phyloP scores from a whole-genome alignment of 2,797 vertebrate species.

The Mormyrops boulengeri region DNA sequence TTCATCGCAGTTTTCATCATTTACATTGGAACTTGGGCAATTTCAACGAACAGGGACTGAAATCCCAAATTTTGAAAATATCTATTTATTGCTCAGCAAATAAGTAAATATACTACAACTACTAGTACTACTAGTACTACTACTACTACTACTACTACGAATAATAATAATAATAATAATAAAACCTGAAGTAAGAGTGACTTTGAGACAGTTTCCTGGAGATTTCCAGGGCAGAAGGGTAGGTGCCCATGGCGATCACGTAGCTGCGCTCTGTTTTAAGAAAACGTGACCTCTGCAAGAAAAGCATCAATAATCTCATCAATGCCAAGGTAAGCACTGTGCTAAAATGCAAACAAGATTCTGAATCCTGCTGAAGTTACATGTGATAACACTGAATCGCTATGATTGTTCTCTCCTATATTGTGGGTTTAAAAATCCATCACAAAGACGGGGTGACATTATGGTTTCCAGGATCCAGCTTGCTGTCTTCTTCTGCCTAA shows the following conservation, averaged over 20 bases:
- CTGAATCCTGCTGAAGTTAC: not conserved
- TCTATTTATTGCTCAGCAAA: not conserved
- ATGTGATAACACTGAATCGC: not conserved
- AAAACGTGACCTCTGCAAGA: not conserved
- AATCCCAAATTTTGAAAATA: not conserved
- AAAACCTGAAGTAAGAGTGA: not conserved
- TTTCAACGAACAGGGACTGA: not conserved
- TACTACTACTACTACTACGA: not conserved
- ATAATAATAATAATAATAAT: not conserved
- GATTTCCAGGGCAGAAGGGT: not conserved
- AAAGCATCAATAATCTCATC: not conserved
- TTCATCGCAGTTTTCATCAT: not conserved
- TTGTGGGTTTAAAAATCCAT: not conserved
- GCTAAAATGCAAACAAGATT: not conserved
- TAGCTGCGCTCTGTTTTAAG: not conserved
- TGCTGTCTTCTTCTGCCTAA: not conserved
- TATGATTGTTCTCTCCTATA: not conserved
- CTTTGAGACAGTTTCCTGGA: not conserved
- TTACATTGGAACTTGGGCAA: not conserved
- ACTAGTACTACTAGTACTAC: not conserved
- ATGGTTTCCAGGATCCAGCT: slow-evolving; percentile 5
- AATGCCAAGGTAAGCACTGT: not conserved
- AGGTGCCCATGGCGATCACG: not conserved
- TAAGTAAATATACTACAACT: not conserved
- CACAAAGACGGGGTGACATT: slow-evolving; percentile 4